A percentile compares a stretch with the other conserved stretches of the same genome.
phyloP scores from a whole-genome alignment of 2,113 vertebrate species.

The Elephantulus edwardii region DNA sequence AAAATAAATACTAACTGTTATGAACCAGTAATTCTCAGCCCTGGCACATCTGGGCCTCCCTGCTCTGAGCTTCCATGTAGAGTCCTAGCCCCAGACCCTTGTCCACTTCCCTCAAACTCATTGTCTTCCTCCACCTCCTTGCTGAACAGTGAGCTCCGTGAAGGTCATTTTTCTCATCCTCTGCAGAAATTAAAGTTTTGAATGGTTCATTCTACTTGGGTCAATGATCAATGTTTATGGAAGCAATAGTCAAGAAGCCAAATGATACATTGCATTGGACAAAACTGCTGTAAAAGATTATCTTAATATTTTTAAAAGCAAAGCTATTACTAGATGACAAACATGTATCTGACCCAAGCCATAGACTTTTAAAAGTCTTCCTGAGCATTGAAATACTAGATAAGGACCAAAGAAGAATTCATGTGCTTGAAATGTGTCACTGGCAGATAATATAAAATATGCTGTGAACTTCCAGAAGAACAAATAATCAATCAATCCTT shows the following conservation, averaged over 20 bases:
- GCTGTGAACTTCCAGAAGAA: neutral
- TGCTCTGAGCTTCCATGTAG: neutral
- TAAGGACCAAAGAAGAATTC: neutral
- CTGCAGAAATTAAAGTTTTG: neutral
- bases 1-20: neutral
- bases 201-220: neutral
- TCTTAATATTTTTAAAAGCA: neutral
- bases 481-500: neutral
- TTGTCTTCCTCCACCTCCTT: neutral
- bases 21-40: no score
- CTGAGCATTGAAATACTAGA: neutral
- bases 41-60: neutral
- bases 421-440: neutral
- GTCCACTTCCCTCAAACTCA: neutral
- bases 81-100: accelerated
- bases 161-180: neutral
- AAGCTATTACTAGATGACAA: neutral
- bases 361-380: neutral
- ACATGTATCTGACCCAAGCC: neutral
- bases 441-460: neutral
- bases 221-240: neutral
- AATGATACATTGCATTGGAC: neutral
- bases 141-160: neutral
- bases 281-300: neutral
- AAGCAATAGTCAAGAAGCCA: neutral